Base-by-base conservation (phyloP, 2,888 invertebrate genomes). In the Euclidia mi region DNA sequence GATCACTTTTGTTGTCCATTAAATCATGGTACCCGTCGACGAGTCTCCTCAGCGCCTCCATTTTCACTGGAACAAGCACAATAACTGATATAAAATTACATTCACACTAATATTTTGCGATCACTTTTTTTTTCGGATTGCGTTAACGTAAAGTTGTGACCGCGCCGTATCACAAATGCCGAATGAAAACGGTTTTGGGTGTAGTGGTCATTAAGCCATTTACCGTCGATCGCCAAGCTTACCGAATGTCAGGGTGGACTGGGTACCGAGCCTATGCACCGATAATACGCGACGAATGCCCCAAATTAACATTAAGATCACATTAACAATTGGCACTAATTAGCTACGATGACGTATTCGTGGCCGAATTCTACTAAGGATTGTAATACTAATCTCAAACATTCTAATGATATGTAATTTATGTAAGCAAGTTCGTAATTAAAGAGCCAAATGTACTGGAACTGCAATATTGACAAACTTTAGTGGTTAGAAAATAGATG, bases 1-100 rank as follows among this genome's bases (percentile, higher is more conserved):
- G 96, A 91, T 98, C 97, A 84, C 98, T 97, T 90, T 97, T 96
- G 84, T 98, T 97, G 87, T 97, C 97, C 97, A 98, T 97, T 57
- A 98, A 84, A 85, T 98, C 97, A 76, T 96, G 95, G 88, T 97
- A 97, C 17, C 95, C 95, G 71, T 95, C 96, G 76, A 96, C 95
- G 69, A 96, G 82, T 79, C 90, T 91, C 78, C 88, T 86, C 57
- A 96, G 87, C 79, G 95, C 74, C 79, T 95, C 95, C 97, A 97
- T 97, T 89, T 87, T 93, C 75, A 83, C 94, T 92, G 90, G 12
- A 91, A 94, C 88, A 91, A 87, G 37, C 35, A 72, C 51, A 81
- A 71, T 10, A 45, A 47, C 67, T 49, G 53, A 62, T 43, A n/a
- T 41, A 34, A n/a, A 15, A 46, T 32, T 12, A 28, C 15, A 51